phyloP scores from a whole-genome alignment of 2,113 vertebrate genomes.

The Stictonetta naevosa region DNA sequence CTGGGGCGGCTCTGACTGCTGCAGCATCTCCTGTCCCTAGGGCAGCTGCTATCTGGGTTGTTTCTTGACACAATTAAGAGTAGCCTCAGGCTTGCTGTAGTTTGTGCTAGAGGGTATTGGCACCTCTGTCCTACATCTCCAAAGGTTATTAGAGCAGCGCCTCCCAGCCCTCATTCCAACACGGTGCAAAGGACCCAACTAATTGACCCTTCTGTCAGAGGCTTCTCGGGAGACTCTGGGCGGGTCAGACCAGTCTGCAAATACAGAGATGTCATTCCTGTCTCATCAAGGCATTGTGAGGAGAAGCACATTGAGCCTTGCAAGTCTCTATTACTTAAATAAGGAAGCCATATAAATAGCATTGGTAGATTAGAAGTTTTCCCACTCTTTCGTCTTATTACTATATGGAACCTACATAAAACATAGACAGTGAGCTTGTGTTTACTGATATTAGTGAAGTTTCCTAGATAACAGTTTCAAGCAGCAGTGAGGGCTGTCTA shows the following conservation, averaged over 20 bases:
- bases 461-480: not conserved
- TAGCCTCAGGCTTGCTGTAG: not conserved
- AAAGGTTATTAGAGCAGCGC: not conserved
- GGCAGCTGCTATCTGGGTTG: not conserved
- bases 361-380: not conserved
- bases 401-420: not conserved
- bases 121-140: not conserved
- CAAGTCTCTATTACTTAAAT: not conserved
- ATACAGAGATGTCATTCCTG: not conserved
- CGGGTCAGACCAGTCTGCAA: not conserved
- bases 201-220: not conserved
- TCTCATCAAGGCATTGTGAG: not conserved
- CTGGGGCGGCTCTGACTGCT: not conserved
- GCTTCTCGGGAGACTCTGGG: not conserved
- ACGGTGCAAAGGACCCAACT: not conserved
- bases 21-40: not conserved
- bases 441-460: not conserved
- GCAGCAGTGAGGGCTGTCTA: not conserved
- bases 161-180: rapidly evolving
- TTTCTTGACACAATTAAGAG: not conserved
- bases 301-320: not conserved
- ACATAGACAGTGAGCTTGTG: not conserved
- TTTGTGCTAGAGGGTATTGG: not conserved
- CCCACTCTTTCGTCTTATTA: not conserved
- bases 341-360: not conserved